Evolutionary conservation across 2,113 vertebrate species (phyloP), one percentile per base, ranked within the genome.

Genomic region (Aphyosemion australe): DNA sequence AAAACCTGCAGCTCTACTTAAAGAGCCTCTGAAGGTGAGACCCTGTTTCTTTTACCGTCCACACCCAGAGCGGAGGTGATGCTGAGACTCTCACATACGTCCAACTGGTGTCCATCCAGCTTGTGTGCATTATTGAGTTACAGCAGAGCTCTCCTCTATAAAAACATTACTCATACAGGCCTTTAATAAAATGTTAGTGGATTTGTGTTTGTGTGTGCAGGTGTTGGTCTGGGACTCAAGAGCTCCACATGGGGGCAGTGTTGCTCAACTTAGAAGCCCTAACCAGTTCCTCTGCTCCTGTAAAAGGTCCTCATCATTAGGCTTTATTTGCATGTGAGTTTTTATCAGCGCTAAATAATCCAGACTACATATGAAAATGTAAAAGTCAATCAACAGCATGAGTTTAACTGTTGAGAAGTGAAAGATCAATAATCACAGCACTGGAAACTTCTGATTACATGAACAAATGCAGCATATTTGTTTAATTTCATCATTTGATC

Each of bases 181-280:
- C 4, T 37, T 37, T 16, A 20, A 56, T 45, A 18, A 55, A 56
- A 46, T 53, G 14, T 26, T 8, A 56, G 14, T 14, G 49, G 20
- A 19, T 51, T 20, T 21, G 10, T 10, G 5, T 43, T 7, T 4
- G 14, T 31, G 3, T 32, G 15, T 26, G 10, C 0, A 26, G 10
- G 41, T 1, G 41, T 12, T 32, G 15, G 6, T n/a, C 4, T 9
- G 46, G 20, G 50, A 43, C 15, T 47, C 9, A 52, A 60, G 37
- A n/a, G 4, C 32, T 59, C 75, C 88, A 89, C 79, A 20, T n/a
- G 84, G 60, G 58, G 83, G 83, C 72, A 84, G 72, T 84, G 59
- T 83, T 81, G 49, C 16, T 72, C 74, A 85, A 62, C 14, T 72
- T 13, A 74, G 20, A 1, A 20, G 18, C 8, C 51, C 55, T n/a